These are phyloP conservation scores for Drosophila sucinea DNA, from an alignment of 1,140 invertebrate genomes.

Conservation along the genomic window DNA sequence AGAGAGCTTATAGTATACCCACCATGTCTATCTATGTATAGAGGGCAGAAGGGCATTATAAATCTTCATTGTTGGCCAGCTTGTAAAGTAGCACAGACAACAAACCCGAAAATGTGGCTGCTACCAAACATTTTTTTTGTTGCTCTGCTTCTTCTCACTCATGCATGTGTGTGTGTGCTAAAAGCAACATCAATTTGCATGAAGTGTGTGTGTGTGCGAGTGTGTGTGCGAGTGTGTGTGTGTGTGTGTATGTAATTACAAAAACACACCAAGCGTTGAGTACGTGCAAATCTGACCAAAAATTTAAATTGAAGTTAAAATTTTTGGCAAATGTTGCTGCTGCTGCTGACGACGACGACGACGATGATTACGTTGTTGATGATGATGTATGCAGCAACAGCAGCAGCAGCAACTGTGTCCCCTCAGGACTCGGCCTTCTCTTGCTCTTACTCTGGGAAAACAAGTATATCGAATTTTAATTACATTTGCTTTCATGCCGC, in stretches of 20 bases:
- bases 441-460: constrained; percentile 63
- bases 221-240: constrained; percentile 33
- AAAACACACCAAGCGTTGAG: constrained; percentile 59
- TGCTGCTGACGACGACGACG: constrained; percentile 25
- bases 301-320: constrained; percentile 82
- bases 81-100: constrained; percentile 75
- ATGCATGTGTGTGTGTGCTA: constrained; percentile 46
- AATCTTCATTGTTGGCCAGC: constrained; percentile 77
- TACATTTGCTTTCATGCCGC: constrained; percentile 73
- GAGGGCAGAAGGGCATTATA: constrained; percentile 53
- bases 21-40: background rate
- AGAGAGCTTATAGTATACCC: background rate
- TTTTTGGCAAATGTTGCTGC: constrained; percentile 73
- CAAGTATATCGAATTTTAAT: constrained; percentile 83
- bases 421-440: constrained; percentile 14
- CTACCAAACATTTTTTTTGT: constrained; percentile 47
- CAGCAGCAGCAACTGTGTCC: constrained; percentile 28
- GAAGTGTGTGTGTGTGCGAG: constrained; percentile 46
- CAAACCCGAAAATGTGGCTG: constrained; percentile 60
- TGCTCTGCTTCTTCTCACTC: constrained; percentile 22
- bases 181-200: constrained; percentile 81
- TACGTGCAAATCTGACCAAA: constrained; percentile 82
- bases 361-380: constrained; percentile 26
- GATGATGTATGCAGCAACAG: constrained; percentile 55
- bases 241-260: constrained; percentile 75